Conservation (phyloP, 2,797 vertebrate species). For the Tangara arthus region DNA sequence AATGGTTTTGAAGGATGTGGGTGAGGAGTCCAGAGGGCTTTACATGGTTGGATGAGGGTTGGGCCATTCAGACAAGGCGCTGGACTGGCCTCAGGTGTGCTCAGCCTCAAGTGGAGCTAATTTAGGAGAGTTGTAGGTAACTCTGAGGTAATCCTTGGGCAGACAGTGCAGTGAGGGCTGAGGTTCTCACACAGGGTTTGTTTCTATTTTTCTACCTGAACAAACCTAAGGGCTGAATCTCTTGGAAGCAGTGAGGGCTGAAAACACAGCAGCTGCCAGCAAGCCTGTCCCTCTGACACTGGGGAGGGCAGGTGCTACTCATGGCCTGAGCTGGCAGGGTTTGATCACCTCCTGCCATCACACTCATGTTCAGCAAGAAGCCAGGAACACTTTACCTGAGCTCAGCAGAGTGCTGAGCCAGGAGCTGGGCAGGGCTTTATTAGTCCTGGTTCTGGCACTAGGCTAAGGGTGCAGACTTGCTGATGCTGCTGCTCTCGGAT, state of each 20-base stretch:
- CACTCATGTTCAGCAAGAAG: not conserved
- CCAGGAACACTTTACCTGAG: not conserved
- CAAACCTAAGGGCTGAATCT: not conserved
- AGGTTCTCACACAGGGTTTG: not conserved
- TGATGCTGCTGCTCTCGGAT: not conserved
- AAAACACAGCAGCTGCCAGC: not conserved
- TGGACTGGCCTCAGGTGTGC: not conserved
- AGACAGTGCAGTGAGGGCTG: not conserved
- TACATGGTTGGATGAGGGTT: accelerated
- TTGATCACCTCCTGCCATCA: not conserved
- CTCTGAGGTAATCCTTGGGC: not conserved
- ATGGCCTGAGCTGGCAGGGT: not conserved
- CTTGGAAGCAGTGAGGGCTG: not conserved
- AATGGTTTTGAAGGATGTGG: not conserved
- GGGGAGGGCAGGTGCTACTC: not conserved
- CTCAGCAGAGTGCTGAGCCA: not conserved
- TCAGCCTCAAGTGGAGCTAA: not conserved
- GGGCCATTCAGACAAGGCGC: accelerated
- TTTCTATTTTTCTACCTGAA: not conserved
- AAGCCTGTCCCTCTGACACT: not conserved
- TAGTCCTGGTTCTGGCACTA: not conserved
- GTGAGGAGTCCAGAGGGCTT: not conserved
- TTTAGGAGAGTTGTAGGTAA: not conserved
- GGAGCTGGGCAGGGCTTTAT: not conserved
- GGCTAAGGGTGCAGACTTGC: not conserved